These are phyloP conservation scores for Nymphalis c-album DNA, from an alignment of 2,888 invertebrate genomes.

Conservation along the genomic window DNA sequence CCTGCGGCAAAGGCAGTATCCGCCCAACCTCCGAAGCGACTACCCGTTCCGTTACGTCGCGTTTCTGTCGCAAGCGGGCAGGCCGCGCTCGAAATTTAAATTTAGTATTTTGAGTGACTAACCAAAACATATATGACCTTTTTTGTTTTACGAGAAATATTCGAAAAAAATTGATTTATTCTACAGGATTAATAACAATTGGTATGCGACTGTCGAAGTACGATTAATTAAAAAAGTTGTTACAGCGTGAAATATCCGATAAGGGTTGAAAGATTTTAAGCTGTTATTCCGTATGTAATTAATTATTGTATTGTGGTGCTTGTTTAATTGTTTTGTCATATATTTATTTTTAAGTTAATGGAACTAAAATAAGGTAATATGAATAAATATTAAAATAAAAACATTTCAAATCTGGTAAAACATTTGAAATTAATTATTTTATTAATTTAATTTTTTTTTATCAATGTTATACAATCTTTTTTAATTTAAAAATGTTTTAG, in stretches of 20 bases:
- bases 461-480: too few species aligned
- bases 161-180: neutral
- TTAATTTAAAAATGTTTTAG: too few species aligned
- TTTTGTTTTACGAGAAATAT: neutral
- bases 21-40: conserved; percentile 58
- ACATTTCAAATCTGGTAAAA: neutral
- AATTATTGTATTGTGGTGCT: conserved; percentile 13
- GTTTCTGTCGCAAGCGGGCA: conserved; percentile 42
- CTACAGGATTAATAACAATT: conserved; percentile 12
- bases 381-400: neutral
- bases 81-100: conserved; percentile 35
- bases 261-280: conserved; percentile 20
- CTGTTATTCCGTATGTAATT: conserved; percentile 20
- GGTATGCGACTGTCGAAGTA: conserved; percentile 16
- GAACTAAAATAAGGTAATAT: conserved; percentile 3
- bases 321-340: conserved; percentile 1
- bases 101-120: conserved; percentile 26
- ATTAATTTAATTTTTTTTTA: too few species aligned
- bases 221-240: conserved; percentile 30
- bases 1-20: conserved; percentile 74
- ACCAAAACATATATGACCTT: conserved; percentile 3
- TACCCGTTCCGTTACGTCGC: conserved; percentile 50
- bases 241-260: conserved; percentile 25
- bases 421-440: too few species aligned
- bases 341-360: neutral